Percentiles rank a stretch among this genome's conserved stretches.
These are phyloP conservation scores for Exaiptasia diaphana DNA, from an alignment of 64 coral and sea anemone species.

Conservation along the genomic window DNA sequence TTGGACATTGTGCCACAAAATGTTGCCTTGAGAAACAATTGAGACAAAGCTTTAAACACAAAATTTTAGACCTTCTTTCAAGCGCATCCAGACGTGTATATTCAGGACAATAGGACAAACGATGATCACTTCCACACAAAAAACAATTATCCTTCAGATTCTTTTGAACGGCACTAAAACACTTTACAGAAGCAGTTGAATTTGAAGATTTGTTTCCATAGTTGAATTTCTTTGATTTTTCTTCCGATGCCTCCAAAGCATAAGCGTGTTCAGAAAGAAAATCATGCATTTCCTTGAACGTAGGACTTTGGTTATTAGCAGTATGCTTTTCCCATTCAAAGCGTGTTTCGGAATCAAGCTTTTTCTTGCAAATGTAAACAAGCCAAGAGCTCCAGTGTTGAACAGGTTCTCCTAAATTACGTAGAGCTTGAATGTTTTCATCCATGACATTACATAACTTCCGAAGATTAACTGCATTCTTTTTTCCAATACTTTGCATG, in stretches of 20 bases:
- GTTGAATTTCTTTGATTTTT: constrained; percentile 15
- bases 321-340: constrained; percentile 44
- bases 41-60: constrained; percentile 12
- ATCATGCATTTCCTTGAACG: not conserved
- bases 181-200: constrained; percentile 17
- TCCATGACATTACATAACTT: not conserved
- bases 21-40: constrained; percentile 27
- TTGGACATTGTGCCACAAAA: constrained; percentile 39
- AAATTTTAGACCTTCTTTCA: constrained; percentile 20
- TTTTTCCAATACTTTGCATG: not conserved
- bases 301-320: not conserved
- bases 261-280: constrained; percentile 30
- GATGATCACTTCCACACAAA: constrained; percentile 32
- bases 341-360: constrained; percentile 27
- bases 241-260: constrained; percentile 33
- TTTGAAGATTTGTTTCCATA: not conserved
- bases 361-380: constrained; percentile 30
- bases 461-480: not conserved
- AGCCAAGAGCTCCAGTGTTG: constrained; percentile 38
- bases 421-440: not conserved
- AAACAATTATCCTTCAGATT: constrained; percentile 18
- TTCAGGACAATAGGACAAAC: constrained; percentile 25
- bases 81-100: constrained; percentile 9
- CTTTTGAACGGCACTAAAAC: constrained; percentile 18
- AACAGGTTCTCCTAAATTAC: constrained; percentile 14